Conservation (phyloP, 1,140 invertebrate species). For the Latrodectus geometricus region DNA sequence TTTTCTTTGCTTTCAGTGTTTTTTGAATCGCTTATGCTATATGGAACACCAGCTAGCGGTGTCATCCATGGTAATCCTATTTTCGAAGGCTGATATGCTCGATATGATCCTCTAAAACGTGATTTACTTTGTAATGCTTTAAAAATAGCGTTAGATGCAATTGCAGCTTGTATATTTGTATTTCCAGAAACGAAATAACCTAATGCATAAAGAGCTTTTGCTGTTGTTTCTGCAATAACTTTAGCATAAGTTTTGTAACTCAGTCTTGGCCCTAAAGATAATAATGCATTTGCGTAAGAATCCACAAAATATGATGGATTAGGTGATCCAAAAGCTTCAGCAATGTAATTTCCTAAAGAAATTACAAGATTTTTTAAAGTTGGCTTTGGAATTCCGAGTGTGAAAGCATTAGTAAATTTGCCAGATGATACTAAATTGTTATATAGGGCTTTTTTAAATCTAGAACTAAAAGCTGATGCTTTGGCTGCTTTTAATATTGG, state of each 20-base stretch:
- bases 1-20: neutral
- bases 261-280: conserved; percentile 23
- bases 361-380: conserved; percentile 25
- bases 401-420: conserved; percentile 38
- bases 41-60: conserved; percentile 19
- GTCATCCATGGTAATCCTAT: conserved; percentile 43
- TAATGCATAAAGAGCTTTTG: conserved; percentile 42
- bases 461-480: conserved; percentile 9
- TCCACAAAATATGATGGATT: conserved; percentile 39
- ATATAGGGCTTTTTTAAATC: conserved; percentile 17
- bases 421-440: conserved; percentile 35
- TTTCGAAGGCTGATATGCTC: neutral
- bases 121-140: neutral
- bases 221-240: conserved; percentile 13
- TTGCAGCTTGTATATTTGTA: conserved; percentile 48
- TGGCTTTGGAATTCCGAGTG: conserved; percentile 16
- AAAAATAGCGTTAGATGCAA: conserved; percentile 48
- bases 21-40: neutral
- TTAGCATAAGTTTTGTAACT: conserved; percentile 43
- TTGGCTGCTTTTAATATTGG: conserved; percentile 43
- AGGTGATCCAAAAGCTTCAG: conserved; percentile 47
- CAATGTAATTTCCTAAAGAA: conserved; percentile 21
- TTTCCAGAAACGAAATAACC: conserved; percentile 50
- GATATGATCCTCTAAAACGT: neutral
- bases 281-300: conserved; percentile 35